Evolutionary conservation across 2,113 vertebrate species (phyloP).

Genomic region (Carassius auratus): DNA sequence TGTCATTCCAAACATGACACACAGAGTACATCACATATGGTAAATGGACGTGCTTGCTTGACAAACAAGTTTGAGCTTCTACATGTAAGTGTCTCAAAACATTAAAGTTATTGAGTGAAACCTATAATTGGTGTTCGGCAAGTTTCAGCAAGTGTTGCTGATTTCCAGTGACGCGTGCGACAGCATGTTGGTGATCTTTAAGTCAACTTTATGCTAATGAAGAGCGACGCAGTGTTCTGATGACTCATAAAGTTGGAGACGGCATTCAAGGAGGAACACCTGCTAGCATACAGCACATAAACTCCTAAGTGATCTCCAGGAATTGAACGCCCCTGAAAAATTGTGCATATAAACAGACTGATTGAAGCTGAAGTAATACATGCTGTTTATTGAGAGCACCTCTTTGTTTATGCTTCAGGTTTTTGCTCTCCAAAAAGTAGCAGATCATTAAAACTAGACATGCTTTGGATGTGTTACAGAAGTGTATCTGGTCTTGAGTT

Average conservation of each 20-base stretch:
- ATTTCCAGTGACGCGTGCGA: background rate
- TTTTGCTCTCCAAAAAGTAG: no score
- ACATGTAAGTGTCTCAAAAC: background rate
- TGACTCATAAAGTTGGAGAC: background rate
- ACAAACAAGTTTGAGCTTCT: no score
- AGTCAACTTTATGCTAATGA: constrained; percentile 13
- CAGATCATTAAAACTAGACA: background rate
- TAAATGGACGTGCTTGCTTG: no score
- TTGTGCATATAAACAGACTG: background rate
- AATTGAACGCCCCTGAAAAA: background rate
- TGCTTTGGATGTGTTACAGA: background rate
- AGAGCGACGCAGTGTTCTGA: background rate
- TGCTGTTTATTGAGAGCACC: background rate
- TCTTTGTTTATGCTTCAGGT: background rate
- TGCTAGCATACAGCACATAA: background rate
- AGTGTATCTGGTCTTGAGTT: background rate
- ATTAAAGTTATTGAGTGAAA: background rate
- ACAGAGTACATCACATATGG: no score
- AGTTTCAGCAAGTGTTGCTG: background rate
- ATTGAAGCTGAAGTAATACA: no score
- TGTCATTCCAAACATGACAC: no score
- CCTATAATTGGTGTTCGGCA: background rate
- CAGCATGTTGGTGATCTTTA: background rate
- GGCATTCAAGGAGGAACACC: background rate
- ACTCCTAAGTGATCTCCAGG: background rate